These are phyloP conservation scores for Lamprotornis superbus DNA, from an alignment of 2,113 vertebrate species.

Conservation along the genomic window DNA sequence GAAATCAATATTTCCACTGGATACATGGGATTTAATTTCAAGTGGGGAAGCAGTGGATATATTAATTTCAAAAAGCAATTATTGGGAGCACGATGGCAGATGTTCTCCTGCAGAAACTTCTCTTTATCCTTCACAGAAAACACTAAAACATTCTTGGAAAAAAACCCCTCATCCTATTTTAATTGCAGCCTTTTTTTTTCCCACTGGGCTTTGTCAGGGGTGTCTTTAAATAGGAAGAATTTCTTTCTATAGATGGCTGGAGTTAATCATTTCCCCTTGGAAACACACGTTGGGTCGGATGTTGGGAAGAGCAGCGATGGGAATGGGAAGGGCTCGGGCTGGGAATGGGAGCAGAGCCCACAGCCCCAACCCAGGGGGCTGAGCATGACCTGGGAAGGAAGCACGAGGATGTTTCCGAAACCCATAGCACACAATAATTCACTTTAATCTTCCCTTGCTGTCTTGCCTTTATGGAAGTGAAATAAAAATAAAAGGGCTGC, in stretches of 20 bases:
- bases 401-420: conserved; percentile 58
- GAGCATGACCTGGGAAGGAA: conserved; percentile 67
- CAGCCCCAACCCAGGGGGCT: not conserved
- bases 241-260: conserved; percentile 9
- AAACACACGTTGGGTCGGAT: not conserved
- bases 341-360: conserved; percentile 8
- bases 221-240: conserved; percentile 30
- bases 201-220: not conserved
- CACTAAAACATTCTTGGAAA: not conserved
- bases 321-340: conserved; percentile 45
- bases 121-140: not conserved
- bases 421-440: conserved; percentile 64
- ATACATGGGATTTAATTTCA: not conserved
- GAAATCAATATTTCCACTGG: not conserved
- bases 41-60: not conserved
- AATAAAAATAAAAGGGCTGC: not conserved
- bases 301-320: not conserved
- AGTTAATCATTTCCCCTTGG: conserved; percentile 44
- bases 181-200: not conserved
- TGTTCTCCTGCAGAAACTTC: not conserved
- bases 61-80: not conserved
- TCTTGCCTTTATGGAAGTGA: not conserved
- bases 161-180: not conserved
- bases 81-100: not conserved
- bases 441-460: conserved; percentile 49